Percentiles rank a stretch among this genome's conserved stretches.
phyloP scores from a whole-genome alignment of 2,113 vertebrate genomes.

The Chionodraco myersi region DNA sequence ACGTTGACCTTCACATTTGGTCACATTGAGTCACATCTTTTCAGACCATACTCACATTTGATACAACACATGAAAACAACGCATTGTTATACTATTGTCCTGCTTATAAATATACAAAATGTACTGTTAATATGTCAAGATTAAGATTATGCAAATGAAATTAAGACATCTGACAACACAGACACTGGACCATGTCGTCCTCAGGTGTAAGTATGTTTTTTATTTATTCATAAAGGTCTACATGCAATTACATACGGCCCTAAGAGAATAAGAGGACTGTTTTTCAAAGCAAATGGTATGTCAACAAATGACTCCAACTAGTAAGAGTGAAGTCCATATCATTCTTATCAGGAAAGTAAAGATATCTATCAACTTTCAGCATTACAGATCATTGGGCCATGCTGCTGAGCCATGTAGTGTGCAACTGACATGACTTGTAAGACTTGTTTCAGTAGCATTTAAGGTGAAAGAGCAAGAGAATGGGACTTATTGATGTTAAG shows the following conservation, averaged over 20 bases:
- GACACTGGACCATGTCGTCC: neutral
- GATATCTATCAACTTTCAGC: conserved; percentile 6
- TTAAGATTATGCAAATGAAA: too few species aligned
- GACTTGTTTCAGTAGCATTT: conserved; percentile 24
- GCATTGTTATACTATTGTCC: too few species aligned
- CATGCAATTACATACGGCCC: conserved; percentile 36
- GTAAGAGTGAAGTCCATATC: conserved; percentile 18
- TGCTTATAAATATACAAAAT: too few species aligned
- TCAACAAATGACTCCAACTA: conserved; percentile 17
- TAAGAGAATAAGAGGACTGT: neutral
- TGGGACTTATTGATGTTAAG: conserved; percentile 50
- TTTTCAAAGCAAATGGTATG: conserved; percentile 28
- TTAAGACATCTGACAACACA: neutral
- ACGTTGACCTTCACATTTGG: conserved; percentile 30
- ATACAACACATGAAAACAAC: too few species aligned
- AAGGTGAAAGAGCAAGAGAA: conserved; percentile 19
- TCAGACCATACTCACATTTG: neutral
- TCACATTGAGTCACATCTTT: conserved; percentile 1
- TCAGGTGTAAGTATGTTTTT: neutral
- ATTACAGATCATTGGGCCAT: conserved; percentile 20
- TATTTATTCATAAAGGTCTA: conserved; percentile 5
- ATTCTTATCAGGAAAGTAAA: conserved; percentile 16
- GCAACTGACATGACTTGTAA: neutral
- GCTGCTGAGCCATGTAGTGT: conserved; percentile 36
- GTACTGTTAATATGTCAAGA: too few species aligned